Conservation (phyloP, 2,113 vertebrate species). For the Laticauda colubrina region DNA sequence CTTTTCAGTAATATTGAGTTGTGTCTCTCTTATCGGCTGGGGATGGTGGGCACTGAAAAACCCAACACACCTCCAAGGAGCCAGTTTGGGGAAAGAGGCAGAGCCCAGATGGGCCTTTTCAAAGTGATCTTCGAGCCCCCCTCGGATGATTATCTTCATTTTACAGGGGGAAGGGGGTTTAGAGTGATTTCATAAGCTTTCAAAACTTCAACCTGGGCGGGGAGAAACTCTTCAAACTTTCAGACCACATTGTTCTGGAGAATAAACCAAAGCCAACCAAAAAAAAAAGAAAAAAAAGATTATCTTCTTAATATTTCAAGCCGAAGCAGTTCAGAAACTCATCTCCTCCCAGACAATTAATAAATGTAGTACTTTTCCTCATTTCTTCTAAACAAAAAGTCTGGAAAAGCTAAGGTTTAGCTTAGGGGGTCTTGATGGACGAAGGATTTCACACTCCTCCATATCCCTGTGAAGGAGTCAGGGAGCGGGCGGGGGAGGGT, state of each 20-base stretch:
- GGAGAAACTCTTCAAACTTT: neutral
- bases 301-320: constrained; percentile 63
- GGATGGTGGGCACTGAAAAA: neutral
- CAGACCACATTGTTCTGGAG: neutral
- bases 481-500: neutral
- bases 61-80: neutral
- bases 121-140: neutral
- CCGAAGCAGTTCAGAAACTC: constrained; percentile 63
- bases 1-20: neutral
- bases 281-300: neutral
- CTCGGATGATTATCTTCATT: neutral
- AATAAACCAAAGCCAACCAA: neutral
- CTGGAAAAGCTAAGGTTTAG: constrained; percentile 24
- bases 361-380: constrained; percentile 32
- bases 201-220: neutral
- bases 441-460: rapidly evolving
- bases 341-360: constrained; percentile 64
- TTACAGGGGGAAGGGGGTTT: too few relatives aligned
- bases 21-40: neutral
- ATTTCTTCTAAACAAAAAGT: constrained; percentile 41
- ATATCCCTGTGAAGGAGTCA: too few relatives aligned
- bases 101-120: neutral
- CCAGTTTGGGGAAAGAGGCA: neutral
- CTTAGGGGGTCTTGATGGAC: neutral
- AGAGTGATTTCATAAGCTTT: neutral